A percentile compares a stretch with the other conserved stretches of the same genome.
These are phyloP conservation scores for Ailurus styani DNA, from an alignment of 2,113 vertebrate genomes.

Conservation along the genomic window DNA sequence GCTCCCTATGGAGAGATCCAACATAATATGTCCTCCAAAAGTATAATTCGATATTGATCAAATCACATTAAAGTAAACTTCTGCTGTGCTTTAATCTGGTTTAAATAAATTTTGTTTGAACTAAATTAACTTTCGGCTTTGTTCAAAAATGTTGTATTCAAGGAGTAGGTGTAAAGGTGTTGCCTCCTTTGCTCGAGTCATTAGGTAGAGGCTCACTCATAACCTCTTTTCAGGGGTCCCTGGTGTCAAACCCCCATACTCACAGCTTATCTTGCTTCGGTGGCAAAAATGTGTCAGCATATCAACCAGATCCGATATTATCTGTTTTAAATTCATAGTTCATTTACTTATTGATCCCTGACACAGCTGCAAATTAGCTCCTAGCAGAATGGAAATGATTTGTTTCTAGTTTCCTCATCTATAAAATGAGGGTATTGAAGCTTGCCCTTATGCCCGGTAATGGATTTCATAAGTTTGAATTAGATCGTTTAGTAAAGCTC, in stretches of 20 bases:
- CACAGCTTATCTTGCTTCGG: background rate
- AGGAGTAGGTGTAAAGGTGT: background rate
- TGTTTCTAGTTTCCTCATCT: slow-evolving; percentile 24
- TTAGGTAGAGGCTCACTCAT: background rate
- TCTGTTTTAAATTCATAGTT: slow-evolving; percentile 25
- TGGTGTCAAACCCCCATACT: background rate
- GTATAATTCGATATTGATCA: slow-evolving; percentile 13
- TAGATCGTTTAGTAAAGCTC: background rate
- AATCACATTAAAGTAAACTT: background rate
- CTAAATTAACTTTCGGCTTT: background rate
- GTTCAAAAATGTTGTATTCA: background rate
- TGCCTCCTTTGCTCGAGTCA: background rate
- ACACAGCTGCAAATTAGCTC: slow-evolving; percentile 31
- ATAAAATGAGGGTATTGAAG: background rate
- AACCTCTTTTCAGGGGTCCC: background rate
- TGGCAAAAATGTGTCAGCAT: background rate
- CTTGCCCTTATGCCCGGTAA: background rate
- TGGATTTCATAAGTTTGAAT: background rate
- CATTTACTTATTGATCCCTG: background rate
- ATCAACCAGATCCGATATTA: background rate
- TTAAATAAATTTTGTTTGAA: background rate
- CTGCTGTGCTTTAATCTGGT: background rate
- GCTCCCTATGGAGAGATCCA: background rate
- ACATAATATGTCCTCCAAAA: slow-evolving; percentile 33
- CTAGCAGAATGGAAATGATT: slow-evolving; percentile 8